Evolutionary conservation across 2,797 vertebrate genomes (phyloP).

Genomic region (Gambusia yucatana): DNA sequence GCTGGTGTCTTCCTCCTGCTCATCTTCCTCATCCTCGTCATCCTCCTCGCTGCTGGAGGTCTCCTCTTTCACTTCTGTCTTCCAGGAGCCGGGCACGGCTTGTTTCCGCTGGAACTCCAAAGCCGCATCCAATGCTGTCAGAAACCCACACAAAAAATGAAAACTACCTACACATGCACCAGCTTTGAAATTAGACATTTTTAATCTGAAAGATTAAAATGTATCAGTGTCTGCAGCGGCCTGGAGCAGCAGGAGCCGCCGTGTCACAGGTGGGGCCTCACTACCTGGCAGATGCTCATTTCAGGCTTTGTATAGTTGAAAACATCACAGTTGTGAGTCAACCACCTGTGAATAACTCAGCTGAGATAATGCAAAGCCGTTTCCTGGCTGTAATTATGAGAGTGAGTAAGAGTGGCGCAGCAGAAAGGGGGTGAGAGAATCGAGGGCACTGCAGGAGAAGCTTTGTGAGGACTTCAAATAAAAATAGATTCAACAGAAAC

Average conservation of each 20-base stretch:
- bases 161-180: not conserved
- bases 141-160: conserved; percentile 5
- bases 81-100: conserved; percentile 79
- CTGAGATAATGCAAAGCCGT: conserved; percentile 40
- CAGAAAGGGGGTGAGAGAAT: conserved; percentile 25
- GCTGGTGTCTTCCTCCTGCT: conserved; percentile 76
- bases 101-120: conserved; percentile 78
- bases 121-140: conserved; percentile 79
- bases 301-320: conserved; percentile 37
- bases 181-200: conserved; percentile 11
- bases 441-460: conserved; percentile 45
- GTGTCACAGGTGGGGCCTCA: conserved; percentile 61
- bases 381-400: conserved; percentile 53
- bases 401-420: conserved; percentile 47
- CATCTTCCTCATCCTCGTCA: conserved; percentile 80
- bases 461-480: conserved; percentile 59
- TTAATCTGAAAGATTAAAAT: conserved; percentile 12
- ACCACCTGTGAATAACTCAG: conserved; percentile 57
- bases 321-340: conserved; percentile 60
- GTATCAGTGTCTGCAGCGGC: conserved; percentile 24
- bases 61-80: conserved; percentile 85
- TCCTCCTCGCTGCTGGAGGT: conserved; percentile 86
- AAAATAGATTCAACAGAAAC: conserved; percentile 65
- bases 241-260: conserved; percentile 36
- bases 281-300: conserved; percentile 54